Percentiles rank a stretch among this genome's conserved stretches.
phyloP scores from a whole-genome alignment of 2,888 invertebrate species.

The Aradus depressus region DNA sequence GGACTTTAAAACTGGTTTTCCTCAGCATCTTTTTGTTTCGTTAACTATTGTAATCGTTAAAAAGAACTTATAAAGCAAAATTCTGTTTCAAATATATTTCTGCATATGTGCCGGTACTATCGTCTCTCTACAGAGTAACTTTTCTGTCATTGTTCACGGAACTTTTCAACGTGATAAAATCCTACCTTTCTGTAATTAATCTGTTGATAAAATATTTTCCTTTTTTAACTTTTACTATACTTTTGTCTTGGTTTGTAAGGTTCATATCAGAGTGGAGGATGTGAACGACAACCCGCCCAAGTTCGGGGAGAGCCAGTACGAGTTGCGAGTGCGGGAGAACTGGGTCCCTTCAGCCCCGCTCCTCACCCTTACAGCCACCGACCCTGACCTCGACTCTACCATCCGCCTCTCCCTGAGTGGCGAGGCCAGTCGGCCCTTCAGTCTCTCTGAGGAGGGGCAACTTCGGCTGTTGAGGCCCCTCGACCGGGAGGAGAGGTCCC shows the following conservation, averaged over 20 bases:
- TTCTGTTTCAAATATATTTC: too few species aligned
- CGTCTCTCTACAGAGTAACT: too few species aligned
- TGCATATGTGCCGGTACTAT: too few species aligned
- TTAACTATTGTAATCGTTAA: too few species aligned
- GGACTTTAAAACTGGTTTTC: too few species aligned
- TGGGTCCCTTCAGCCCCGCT: slow-evolving; percentile 43
- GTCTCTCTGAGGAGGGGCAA: slow-evolving; percentile 53
- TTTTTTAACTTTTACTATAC: not conserved
- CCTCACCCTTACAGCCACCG: slow-evolving; percentile 3
- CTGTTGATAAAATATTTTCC: not conserved
- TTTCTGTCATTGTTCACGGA: too few species aligned
- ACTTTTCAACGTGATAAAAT: too few species aligned
- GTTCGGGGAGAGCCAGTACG: slow-evolving; percentile 59
- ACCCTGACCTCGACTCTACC: slow-evolving; percentile 44
- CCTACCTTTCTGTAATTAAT: too few species aligned
- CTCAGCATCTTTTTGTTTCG: too few species aligned
- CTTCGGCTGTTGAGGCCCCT: slow-evolving; percentile 49
- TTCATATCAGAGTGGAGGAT: slow-evolving; percentile 68
- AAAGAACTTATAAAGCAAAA: too few species aligned
- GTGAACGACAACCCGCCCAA: slow-evolving; percentile 78
- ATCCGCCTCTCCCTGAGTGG: slow-evolving; percentile 60
- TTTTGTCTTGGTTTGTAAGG: slow-evolving; percentile 32
- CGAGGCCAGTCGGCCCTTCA: slow-evolving; percentile 61
- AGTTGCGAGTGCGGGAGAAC: slow-evolving; percentile 70
- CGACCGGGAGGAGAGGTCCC: slow-evolving; percentile 60